A percentile compares a stretch with the other conserved stretches of the same genome.
Evolutionary conservation across 2,797 vertebrate species (phyloP).

Genomic region (Xenops minutus): DNA sequence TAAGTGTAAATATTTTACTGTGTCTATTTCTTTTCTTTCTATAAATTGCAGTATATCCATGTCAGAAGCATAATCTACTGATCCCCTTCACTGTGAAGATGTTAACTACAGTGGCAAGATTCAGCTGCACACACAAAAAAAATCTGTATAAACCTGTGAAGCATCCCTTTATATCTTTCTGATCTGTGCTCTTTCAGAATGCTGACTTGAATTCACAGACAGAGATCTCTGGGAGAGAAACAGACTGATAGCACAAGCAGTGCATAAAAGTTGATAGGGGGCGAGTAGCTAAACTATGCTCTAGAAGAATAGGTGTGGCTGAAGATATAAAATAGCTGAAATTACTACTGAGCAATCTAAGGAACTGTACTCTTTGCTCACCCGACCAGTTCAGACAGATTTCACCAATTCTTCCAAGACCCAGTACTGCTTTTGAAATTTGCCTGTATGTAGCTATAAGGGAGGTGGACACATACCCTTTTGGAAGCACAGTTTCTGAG

Average conservation of each 20-base stretch:
- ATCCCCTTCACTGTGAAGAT: background rate
- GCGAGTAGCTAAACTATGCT: background rate
- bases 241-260: background rate
- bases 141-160: background rate
- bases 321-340: background rate
- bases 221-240: background rate
- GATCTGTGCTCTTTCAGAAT: background rate
- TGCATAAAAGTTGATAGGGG: background rate
- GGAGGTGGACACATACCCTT: rapidly evolving
- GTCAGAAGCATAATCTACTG: background rate
- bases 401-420: background rate
- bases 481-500: background rate
- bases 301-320: background rate
- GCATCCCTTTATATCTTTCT: background rate
- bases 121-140: background rate
- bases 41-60: background rate
- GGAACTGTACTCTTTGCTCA: background rate
- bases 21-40: background rate
- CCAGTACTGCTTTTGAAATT: background rate
- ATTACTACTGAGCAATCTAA: background rate
- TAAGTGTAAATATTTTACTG: too few relatives aligned
- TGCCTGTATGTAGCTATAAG: background rate
- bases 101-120: background rate
- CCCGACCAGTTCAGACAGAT: background rate
- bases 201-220: background rate